Evolutionary conservation across 2,888 invertebrate genomes (phyloP).

Genomic region (Ophioninae sp.): DNA sequence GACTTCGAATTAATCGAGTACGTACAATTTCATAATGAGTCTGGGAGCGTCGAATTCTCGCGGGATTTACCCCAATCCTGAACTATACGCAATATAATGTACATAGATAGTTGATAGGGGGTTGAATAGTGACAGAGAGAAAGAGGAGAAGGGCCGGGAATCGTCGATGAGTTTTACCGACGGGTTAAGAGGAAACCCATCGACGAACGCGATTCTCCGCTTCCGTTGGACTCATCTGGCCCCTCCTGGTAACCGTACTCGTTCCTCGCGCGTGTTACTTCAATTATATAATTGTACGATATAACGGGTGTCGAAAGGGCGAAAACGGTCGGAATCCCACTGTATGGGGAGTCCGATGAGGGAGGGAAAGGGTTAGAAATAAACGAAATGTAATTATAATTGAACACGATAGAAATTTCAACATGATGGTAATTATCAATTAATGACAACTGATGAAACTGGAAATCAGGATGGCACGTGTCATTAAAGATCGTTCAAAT

Average conservation of each 20-base stretch:
- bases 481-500: too few relatives aligned
- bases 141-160: slow-evolving; percentile 48
- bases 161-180: slow-evolving; percentile 38
- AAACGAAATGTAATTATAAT: slow-evolving; percentile 9
- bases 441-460: too few relatives aligned
- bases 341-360: slow-evolving; percentile 19
- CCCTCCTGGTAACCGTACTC: slow-evolving; percentile 19
- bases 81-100: slow-evolving; percentile 56
- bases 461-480: too few relatives aligned
- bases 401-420: too few relatives aligned
- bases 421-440: too few relatives aligned
- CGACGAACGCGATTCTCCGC: slow-evolving; percentile 41
- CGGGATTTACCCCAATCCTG: slow-evolving; percentile 58
- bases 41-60: slow-evolving; percentile 67
- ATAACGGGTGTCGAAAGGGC: slow-evolving; percentile 71
- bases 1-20: slow-evolving; percentile 79
- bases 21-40: slow-evolving; percentile 79
- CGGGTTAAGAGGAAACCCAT: slow-evolving; percentile 42
- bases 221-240: slow-evolving; percentile 10
- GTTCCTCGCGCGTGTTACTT: slow-evolving; percentile 75
- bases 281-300: slow-evolving; percentile 81
- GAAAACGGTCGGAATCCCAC: slow-evolving; percentile 59
- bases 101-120: slow-evolving; percentile 56
- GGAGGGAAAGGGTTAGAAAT: slow-evolving; percentile 22
- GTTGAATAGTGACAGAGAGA: slow-evolving; percentile 30